Evolutionary conservation across 2,797 vertebrate species (phyloP).

Genomic region (Urocyon cinereoargenteus): DNA sequence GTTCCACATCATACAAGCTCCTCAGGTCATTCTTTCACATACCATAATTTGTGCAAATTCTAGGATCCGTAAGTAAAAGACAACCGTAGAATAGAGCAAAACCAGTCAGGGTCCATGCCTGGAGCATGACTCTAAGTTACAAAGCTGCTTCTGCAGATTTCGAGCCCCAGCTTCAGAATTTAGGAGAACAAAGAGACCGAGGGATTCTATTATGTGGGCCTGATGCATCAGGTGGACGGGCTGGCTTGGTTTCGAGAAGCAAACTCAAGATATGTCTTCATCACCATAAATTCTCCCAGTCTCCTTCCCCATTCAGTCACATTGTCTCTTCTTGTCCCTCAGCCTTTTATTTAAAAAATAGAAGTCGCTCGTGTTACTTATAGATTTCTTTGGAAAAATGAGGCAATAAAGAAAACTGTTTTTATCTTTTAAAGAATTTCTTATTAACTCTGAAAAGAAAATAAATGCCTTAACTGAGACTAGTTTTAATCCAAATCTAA

Average conservation of each 20-base stretch:
- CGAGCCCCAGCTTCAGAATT: background rate
- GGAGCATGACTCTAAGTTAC: rapidly evolving
- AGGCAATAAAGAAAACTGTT: background rate
- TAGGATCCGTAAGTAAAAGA: background rate
- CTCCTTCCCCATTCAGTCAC: background rate
- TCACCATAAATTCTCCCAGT: background rate
- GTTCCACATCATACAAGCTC: background rate
- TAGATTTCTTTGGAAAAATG: background rate
- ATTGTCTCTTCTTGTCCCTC: background rate
- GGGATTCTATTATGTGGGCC: background rate
- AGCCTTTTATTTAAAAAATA: conserved; percentile 40
- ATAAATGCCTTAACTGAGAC: background rate
- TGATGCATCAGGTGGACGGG: background rate
- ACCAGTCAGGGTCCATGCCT: rapidly evolving
- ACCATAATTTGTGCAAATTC: background rate
- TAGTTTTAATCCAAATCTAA: background rate
- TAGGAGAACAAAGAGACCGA: background rate
- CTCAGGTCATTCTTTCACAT: background rate
- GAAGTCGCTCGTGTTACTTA: background rate
- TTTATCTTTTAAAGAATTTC: conserved; percentile 19
- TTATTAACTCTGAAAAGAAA: conserved; percentile 48
- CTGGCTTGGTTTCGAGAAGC: background rate
- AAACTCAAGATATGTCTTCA: background rate
- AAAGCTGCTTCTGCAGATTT: background rate
- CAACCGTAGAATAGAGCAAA: background rate